Conservation (phyloP, 1,140 invertebrate genomes). For the Aphelinus atriplicis region DNA sequence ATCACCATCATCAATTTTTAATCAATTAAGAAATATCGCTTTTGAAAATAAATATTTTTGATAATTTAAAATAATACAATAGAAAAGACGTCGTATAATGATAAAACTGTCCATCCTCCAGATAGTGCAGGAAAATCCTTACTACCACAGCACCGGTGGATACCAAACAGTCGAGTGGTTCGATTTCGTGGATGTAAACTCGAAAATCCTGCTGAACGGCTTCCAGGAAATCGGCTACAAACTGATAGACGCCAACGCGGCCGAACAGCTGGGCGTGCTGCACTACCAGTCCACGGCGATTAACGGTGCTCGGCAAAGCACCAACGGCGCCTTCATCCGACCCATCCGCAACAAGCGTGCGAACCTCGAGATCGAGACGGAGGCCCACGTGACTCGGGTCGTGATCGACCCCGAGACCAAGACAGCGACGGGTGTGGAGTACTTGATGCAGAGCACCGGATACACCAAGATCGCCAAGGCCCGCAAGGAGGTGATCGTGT, state of each 20-base stretch:
- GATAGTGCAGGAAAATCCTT: slow-evolving; percentile 56
- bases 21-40: not conserved
- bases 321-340: slow-evolving; percentile 77
- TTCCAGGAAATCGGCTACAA: slow-evolving; percentile 71
- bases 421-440: slow-evolving; percentile 76
- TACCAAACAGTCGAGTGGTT: slow-evolving; percentile 72
- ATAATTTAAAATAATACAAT: not conserved
- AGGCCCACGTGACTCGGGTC: slow-evolving; percentile 76
- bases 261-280: slow-evolving; percentile 69
- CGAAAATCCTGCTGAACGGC: slow-evolving; percentile 67
- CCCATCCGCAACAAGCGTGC: slow-evolving; percentile 74
- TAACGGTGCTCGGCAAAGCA: slow-evolving; percentile 75
- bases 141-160: slow-evolving; percentile 70
- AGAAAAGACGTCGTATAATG: not conserved
- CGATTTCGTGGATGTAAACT: slow-evolving; percentile 70
- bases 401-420: slow-evolving; percentile 78
- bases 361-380: slow-evolving; percentile 78
- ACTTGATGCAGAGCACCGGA: slow-evolving; percentile 59
- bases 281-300: slow-evolving; percentile 69
- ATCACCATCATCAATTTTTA: not conserved
- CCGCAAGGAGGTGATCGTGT: slow-evolving; percentile 75
- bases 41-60: not conserved
- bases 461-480: slow-evolving; percentile 63
- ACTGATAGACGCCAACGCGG: slow-evolving; percentile 68
- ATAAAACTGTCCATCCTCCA: slow-evolving; percentile 19